Evolutionary conservation across 2,113 vertebrate genomes (phyloP), one percentile per base, ranked within the genome.

Genomic region (Lampris incognitus): DNA sequence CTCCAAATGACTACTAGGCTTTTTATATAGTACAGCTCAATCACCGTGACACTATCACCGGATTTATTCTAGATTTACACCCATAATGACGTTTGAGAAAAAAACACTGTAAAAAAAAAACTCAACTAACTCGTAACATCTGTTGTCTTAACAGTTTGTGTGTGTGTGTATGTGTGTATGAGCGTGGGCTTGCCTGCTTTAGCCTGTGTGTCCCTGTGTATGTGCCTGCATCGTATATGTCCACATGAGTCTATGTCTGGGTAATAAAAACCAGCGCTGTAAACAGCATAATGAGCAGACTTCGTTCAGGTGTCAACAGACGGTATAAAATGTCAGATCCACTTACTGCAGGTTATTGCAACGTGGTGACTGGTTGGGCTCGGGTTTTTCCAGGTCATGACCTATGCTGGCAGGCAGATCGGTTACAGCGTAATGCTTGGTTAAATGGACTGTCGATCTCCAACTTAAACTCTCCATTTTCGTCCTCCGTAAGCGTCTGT

Each of bases 41-140:
- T 44, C 55, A 48, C 73, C 36, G 6, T 78, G 71, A 81, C 75
- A 83, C 72, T 80, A 76, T 73, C 76, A 74, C 87, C 84, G 82
- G 80, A 87, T 81, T 78, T 70, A 48, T 67, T 11, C 80, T 76
- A 71, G 72, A 77, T 81, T 81, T 69, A 51, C 38, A 74, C 81
- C 46, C 55, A 2, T 88, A 90, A 88, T 81, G 78, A 83, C 76
- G 86, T 87, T 84, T 88, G 81, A 88, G 74, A 62, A 58, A 80
- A 81, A 62, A 81, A 50, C 42, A 66, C 62, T 72, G 51, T 7
- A 80, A 79, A 69, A 69, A 76, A 85, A 74, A 64, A 74, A 44
- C 49, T 76, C 63, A 79, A 84, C 65, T 73, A 51, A 69, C 11
- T 84, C 72, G 61, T 57, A 81, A 40, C 50, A n/a, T 40, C 49